Percentiles rank a stretch among this genome's conserved stretches.
Evolutionary conservation across 2,797 vertebrate species (phyloP).

Genomic region (Alectoris magna): DNA sequence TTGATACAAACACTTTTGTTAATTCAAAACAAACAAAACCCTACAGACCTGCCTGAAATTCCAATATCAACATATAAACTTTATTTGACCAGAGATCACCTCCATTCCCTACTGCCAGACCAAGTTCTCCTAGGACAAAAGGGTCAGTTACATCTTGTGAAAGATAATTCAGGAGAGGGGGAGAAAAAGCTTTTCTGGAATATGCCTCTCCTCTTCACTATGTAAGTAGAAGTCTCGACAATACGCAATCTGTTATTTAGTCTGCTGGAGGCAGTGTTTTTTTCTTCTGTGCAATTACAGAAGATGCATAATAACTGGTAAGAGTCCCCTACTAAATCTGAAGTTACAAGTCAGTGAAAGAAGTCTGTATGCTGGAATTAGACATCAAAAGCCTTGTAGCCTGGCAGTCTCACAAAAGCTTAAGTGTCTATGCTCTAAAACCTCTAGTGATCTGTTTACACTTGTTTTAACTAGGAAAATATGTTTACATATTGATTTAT

Average conservation of each 20-base stretch:
- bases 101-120: background rate
- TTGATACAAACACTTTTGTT: background rate
- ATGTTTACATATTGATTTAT: slow-evolving; percentile 3
- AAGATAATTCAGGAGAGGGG: background rate
- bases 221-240: background rate
- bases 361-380: background rate
- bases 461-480: slow-evolving; percentile 46
- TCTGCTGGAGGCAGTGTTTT: background rate
- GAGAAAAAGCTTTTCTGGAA: background rate
- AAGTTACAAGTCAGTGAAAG: slow-evolving; percentile 13
- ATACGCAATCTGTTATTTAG: background rate
- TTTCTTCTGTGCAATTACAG: background rate
- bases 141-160: background rate
- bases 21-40: background rate
- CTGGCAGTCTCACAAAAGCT: background rate
- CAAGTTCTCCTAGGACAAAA: background rate
- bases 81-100: background rate
- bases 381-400: background rate
- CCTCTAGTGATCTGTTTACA: slow-evolving; percentile 18
- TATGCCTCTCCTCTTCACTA: background rate
- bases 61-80: background rate
- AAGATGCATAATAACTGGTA: background rate
- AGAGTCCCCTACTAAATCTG: background rate
- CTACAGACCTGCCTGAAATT: background rate
- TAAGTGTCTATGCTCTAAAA: background rate